Base-by-base conservation (phyloP, 2,113 vertebrate species). In the Cygnus atratus region DNA sequence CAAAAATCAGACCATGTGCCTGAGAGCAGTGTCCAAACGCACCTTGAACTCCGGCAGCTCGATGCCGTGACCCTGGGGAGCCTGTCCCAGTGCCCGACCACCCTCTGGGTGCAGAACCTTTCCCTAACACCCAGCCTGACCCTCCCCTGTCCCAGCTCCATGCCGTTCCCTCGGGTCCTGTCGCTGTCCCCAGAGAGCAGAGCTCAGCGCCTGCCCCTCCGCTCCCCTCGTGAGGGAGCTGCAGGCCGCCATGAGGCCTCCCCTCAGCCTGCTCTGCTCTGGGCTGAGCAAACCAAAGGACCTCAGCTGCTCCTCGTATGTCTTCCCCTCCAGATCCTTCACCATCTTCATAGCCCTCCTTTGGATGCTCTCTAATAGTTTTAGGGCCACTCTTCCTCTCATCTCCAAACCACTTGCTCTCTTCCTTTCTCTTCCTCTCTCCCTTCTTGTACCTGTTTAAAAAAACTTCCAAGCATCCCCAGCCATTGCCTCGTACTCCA, bases 321-420 rank as follows among this genome's bases (percentile, higher is more conserved):
- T 7, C 25, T 39, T 37, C 13, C 35, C 59, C 22, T 62, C 59
- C 25, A 33, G 14, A 62, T 14, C n/a, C n/a, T 62, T 10, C n/a
- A 62, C 13, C 14, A 10, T 62, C 22, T 61, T 24, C 8, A 6
- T 6, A 61, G 59, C 22, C 21, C 59, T 15, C 59, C 59, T 25
- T 61, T 37, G 33, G n/a, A 14, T 22, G 21, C 22, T 16, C n/a
- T 25, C 22, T 10, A 61, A 61, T 16, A 61, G n/a, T 37, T 61
- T 25, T 37, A 35, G 7, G 18, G 21, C 20, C 43, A 10, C 28
- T 31, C 22, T 73, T 76, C 6, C n/a, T 66, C 59, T 63, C 71
- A 33, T 13, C 22, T 48, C 29, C 52, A 44, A 77, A 78, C 10
- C 39, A 29, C 0, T 0, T 0, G 21, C 10, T 58, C 5, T 37